Evolutionary conservation across 53 echinoderm and acorn worm species (phyloP).

Genomic region (Arbacia lixula): DNA sequence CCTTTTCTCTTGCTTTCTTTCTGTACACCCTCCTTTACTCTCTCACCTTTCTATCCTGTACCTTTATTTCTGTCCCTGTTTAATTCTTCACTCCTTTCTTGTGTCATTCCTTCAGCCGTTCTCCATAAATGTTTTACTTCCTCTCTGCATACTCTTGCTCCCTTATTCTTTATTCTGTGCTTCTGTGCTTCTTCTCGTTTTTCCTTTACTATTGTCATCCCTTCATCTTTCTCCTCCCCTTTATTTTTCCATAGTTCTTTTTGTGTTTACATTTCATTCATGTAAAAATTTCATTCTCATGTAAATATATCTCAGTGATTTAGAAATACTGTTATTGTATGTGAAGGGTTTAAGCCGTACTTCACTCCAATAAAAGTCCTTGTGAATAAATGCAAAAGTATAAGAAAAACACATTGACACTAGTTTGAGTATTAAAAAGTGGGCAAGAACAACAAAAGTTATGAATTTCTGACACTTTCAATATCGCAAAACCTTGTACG

Average conservation of each 20-base stretch:
- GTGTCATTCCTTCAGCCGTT: background rate
- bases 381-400: too few relatives aligned
- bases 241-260: background rate
- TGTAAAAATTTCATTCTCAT: too few relatives aligned
- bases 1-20: background rate
- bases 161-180: background rate
- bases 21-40: background rate
- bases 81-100: background rate
- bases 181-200: background rate
- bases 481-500: too few relatives aligned
- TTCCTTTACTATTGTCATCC: background rate
- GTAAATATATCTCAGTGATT: too few relatives aligned
- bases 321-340: too few relatives aligned
- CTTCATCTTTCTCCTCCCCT: background rate
- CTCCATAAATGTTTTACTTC: background rate
- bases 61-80: background rate
- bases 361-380: too few relatives aligned
- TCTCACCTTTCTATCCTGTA: background rate
- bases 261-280: background rate
- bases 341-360: too few relatives aligned
- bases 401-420: too few relatives aligned
- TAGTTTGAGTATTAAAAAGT: too few relatives aligned
- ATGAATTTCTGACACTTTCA: too few relatives aligned
- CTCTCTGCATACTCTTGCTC: background rate
- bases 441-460: too few relatives aligned